phyloP scores from a whole-genome alignment of 2,797 vertebrate species.

The Pyrrhura leucotis region DNA sequence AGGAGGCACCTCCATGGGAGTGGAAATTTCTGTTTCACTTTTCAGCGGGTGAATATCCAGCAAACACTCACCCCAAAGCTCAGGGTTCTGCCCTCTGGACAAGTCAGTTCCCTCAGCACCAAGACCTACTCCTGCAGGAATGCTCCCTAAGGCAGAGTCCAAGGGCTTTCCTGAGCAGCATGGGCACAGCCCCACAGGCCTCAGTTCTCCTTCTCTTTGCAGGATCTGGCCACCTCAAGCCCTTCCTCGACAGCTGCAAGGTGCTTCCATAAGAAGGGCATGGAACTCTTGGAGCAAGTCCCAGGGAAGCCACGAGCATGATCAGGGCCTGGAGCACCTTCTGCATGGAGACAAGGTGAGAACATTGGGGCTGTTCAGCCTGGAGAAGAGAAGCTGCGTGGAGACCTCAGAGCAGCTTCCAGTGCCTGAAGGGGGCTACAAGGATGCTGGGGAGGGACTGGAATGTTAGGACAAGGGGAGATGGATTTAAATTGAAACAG shows the following conservation, averaged over 20 bases:
- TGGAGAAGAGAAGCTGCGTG: neutral
- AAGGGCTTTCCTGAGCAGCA: neutral
- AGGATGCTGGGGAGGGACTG: neutral
- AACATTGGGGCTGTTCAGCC: neutral
- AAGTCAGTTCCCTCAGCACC: neutral
- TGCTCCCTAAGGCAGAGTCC: rapidly evolving
- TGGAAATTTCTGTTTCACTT: neutral
- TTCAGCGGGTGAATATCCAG: rapidly evolving
- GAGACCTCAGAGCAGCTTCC: neutral
- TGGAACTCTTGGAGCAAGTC: neutral
- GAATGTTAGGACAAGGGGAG: neutral
- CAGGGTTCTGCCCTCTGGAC: neutral
- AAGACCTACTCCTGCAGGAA: neutral
- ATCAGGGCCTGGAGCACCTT: neutral
- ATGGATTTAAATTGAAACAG: neutral
- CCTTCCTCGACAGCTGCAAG: neutral
- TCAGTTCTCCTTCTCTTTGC: neutral
- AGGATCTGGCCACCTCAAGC: neutral
- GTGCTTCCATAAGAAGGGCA: neutral
- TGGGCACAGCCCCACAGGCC: neutral
- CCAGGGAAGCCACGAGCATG: neutral
- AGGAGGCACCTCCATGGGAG: neutral
- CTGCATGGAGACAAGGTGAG: neutral
- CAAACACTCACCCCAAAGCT: neutral
- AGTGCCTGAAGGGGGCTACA: neutral